Percentiles rank a stretch among this genome's conserved stretches.
Conservation (phyloP, 2,113 vertebrate species). For the Hypomesus transpacificus region DNA sequence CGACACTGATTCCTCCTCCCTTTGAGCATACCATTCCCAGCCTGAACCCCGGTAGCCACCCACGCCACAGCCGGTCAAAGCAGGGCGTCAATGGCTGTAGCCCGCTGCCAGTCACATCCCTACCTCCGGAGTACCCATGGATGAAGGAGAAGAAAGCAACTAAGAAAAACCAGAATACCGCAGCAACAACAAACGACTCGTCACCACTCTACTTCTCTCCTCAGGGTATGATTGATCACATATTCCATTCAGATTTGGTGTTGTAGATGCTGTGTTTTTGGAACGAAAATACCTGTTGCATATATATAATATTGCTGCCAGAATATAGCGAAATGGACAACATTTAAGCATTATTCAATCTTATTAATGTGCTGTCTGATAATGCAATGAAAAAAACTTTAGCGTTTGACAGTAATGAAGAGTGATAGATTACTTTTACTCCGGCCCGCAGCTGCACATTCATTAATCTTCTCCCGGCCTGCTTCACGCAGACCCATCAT, state of each 20-base stretch:
- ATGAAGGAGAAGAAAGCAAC: conserved; percentile 97
- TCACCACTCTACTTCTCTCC: conserved; percentile 86
- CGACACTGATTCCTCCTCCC: conserved; percentile 98
- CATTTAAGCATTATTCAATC: conserved; percentile 58
- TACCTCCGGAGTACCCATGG: conserved; percentile 92
- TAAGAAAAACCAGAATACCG: conserved; percentile 80
- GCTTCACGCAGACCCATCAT: conserved; percentile 79
- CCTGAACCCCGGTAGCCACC: conserved; percentile 87
- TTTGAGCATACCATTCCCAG: conserved; percentile 95
- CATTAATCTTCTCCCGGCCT: conserved; percentile 90
- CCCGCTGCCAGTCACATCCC: conserved; percentile 78
- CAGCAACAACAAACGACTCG: conserved; percentile 67
- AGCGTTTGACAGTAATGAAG: conserved; percentile 98
- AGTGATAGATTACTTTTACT: conserved; percentile 94
- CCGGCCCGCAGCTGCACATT: conserved; percentile 92
- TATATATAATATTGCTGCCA: not conserved
- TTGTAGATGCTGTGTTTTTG: not conserved
- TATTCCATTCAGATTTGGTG: conserved; percentile 7
- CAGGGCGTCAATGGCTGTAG: conserved; percentile 80
- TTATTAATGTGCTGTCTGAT: conserved; percentile 69
- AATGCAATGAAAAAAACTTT: conserved; percentile 84
- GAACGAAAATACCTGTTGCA: not conserved
- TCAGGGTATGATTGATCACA: conserved; percentile 82
- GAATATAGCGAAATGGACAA: not conserved
- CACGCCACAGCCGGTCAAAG: conserved; percentile 89